Conservation (phyloP, 92 coral and sea anemone genomes). For the Phenganax subtilis region DNA sequence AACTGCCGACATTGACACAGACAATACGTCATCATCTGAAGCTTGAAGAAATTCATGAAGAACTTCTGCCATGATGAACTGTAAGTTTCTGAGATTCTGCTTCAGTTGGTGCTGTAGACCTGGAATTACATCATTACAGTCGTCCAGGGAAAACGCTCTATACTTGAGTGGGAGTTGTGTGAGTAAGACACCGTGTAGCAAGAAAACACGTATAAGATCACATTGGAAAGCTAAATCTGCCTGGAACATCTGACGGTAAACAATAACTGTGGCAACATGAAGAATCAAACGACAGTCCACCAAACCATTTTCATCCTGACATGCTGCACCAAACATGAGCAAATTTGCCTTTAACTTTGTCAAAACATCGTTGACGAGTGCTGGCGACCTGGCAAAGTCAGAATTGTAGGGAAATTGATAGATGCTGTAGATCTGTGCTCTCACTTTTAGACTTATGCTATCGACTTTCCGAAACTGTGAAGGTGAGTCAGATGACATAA, state of each 20-base stretch:
- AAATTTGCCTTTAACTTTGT: neutral
- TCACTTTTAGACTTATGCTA: neutral
- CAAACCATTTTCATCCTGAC: constrained; percentile 3
- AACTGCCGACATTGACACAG: constrained; percentile 8
- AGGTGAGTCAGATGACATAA: neutral
- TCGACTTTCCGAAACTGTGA: neutral
- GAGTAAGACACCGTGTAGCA: constrained; percentile 49
- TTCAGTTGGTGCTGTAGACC: neutral
- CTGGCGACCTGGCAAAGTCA: constrained; percentile 15
- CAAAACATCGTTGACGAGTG: constrained; percentile 12
- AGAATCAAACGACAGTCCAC: constrained; percentile 31
- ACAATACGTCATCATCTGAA: neutral
- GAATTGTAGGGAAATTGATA: neutral
- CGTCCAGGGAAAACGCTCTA: constrained; percentile 44
- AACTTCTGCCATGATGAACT: constrained; percentile 28
- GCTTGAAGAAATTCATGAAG: neutral
- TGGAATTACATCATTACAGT: neutral
- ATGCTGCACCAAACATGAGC: neutral
- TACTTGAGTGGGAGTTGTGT: constrained; percentile 47
- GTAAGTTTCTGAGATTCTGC: constrained; percentile 12
- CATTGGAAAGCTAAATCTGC: neutral
- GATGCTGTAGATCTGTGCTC: too few species aligned
- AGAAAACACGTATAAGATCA: constrained; percentile 34
- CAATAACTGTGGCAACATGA: constrained; percentile 10
- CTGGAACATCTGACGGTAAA: neutral